Base-by-base conservation (phyloP, 2,113 vertebrate species). In the Calypte anna region DNA sequence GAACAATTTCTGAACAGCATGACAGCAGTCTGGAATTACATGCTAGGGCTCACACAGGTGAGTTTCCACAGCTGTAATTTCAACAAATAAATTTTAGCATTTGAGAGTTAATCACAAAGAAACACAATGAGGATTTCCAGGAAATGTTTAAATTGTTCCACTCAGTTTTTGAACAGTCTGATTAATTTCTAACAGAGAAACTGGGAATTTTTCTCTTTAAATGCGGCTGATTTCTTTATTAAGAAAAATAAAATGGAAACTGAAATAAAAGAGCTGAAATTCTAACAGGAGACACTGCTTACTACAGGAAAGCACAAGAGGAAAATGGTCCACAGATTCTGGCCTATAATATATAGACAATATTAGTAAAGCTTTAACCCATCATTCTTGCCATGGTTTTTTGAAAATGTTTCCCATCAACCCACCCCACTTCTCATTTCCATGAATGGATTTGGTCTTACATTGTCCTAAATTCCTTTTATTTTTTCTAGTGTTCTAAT, bases 21-120 rank as follows among this genome's bases (percentile, higher is more conserved):
- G 95, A 5, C 63, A 94, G 94, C 76, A 84, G 92, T 96, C 96
- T 97, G 93, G 88, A 92, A 97, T 97, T 97, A 92, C 91, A 97
- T 91, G 93, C 90, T 95, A 96, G 86, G 89, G 84, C 96, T 98
- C 95, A 96, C 96, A 94, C 54, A 91, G 97, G 83, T 82, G 84
- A 86, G 33, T 96, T 96, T 96, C 92, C 72, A 93, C 36, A 83
- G 91, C 33, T 86, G 38, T 22, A 30, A 85, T 82, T 93, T 79
- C 96, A 95, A 94, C 88, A 92, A 95, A 96, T 83, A 48, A 66
- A 96, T 95, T 91, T 72, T 44, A 62, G 70, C 81, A 51, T 90
- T 69, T 97, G 95, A 97, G 80, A 96, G 46, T 93, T 96, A 76
- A 96, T 91, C 88, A 96, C 69, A 91, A 43, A 89, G 87, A 82